Percentiles rank a stretch among this genome's conserved stretches.
These are phyloP conservation scores for Aleiodes sp. DNA, from an alignment of 1,140 invertebrate genomes.

Conservation along the genomic window DNA sequence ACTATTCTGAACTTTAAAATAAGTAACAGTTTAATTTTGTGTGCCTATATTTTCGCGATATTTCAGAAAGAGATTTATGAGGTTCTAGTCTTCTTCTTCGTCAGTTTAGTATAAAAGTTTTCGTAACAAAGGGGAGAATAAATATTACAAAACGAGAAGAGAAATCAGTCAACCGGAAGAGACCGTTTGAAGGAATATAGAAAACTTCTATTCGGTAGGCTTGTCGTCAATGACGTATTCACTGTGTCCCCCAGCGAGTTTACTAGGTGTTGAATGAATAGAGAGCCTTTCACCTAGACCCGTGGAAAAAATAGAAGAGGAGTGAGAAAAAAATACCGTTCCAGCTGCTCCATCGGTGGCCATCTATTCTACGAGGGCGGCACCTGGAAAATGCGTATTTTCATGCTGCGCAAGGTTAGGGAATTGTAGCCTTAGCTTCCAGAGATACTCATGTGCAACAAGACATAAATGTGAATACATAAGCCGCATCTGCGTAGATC, in stretches of 20 bases:
- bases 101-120: conserved; percentile 11
- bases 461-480: background rate
- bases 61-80: conserved; percentile 18
- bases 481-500: conserved; percentile 36
- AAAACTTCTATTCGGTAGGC: conserved; percentile 9
- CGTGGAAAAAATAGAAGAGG: conserved; percentile 32
- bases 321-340: background rate
- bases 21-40: background rate
- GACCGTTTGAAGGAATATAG: conserved; percentile 45
- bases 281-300: conserved; percentile 41
- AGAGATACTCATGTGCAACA: conserved; percentile 25
- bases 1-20: too few relatives aligned
- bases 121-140: conserved; percentile 8
- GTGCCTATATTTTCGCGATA: background rate
- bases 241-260: conserved; percentile 39
- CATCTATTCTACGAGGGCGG: conserved; percentile 46
- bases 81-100: background rate
- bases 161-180: conserved; percentile 50
- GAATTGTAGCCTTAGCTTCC: conserved; percentile 6
- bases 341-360: conserved; percentile 47
- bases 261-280: conserved; percentile 52
- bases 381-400: conserved; percentile 54
- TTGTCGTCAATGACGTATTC: conserved; percentile 35
- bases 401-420: conserved; percentile 44
- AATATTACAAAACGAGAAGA: conserved; percentile 7